A percentile compares a stretch with the other conserved stretches of the same genome.
Evolutionary conservation across 1,140 invertebrate genomes (phyloP).

Genomic region (Potamilus streckersoni): DNA sequence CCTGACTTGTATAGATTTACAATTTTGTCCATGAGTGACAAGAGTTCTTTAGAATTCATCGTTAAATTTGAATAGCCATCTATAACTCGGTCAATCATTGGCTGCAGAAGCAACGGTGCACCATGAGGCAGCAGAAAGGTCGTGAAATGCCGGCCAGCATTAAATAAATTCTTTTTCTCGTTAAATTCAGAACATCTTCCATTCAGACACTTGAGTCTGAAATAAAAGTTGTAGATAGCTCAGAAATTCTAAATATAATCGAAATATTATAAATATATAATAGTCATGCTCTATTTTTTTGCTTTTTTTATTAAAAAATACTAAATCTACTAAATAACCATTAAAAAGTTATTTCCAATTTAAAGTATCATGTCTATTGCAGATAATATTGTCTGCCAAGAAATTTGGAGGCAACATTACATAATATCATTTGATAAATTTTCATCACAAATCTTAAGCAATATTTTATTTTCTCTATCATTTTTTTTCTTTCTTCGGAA

Average conservation of each 20-base stretch:
- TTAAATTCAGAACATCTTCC: constrained; percentile 67
- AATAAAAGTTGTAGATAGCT: constrained; percentile 8
- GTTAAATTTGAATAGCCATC: constrained; percentile 54
- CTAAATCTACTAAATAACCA: no score
- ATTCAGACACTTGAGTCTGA: constrained; percentile 55
- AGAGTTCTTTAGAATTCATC: constrained; percentile 53
- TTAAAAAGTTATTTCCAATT: no score
- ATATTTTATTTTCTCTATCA: background rate
- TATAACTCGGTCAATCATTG: constrained; percentile 57
- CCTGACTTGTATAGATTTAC: constrained; percentile 58
- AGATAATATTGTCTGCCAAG: no score
- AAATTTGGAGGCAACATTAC: no score
- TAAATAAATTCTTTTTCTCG: constrained; percentile 68
- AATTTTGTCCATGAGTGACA: constrained; percentile 56
- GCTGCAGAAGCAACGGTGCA: constrained; percentile 57
- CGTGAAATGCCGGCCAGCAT: constrained; percentile 68
- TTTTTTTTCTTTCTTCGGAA: background rate
- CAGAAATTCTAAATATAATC: background rate
- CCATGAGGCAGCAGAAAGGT: constrained; percentile 67
- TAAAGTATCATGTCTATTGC: no score
- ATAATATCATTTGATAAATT: no score
- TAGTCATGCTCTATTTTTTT: no score
- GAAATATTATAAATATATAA: background rate
- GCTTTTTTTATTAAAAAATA: no score
- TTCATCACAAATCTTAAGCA: no score